These are phyloP conservation scores for Crossaster papposus DNA, from an alignment of 53 echinoderm and acorn worm species.

Conservation along the genomic window DNA sequence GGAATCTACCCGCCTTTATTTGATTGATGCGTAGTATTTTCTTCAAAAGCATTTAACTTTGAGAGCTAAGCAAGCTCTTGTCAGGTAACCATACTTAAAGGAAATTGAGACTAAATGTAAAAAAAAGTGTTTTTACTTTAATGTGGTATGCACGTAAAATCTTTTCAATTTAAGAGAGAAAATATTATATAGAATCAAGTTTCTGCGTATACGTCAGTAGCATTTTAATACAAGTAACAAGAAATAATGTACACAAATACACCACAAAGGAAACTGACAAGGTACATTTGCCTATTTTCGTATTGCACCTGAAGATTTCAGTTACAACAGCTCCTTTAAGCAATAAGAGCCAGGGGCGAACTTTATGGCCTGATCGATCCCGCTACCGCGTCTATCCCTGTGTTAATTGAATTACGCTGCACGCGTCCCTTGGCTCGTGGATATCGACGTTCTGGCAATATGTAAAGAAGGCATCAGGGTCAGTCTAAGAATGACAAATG, in stretches of 20 bases:
- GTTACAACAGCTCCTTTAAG: constrained; percentile 14
- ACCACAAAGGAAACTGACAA: too few relatives aligned
- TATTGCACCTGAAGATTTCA: not conserved
- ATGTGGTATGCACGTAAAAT: too few relatives aligned
- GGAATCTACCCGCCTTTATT: too few relatives aligned
- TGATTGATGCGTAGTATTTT: too few relatives aligned
- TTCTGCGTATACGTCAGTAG: not conserved
- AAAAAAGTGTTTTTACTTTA: too few relatives aligned
- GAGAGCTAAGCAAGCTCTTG: too few relatives aligned
- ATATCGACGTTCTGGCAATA: constrained; percentile 25
- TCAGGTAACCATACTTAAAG: too few relatives aligned
- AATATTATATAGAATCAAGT: not conserved
- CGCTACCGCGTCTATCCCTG: constrained; percentile 41
- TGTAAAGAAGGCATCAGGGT: constrained; percentile 1
- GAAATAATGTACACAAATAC: not conserved
- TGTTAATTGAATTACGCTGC: constrained; percentile 54
- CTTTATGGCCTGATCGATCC: constrained; percentile 42
- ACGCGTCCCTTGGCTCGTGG: constrained; percentile 33
- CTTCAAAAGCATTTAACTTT: too few relatives aligned
- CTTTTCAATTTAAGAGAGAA: too few relatives aligned
- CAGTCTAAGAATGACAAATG: constrained; percentile 13
- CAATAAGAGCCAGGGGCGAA: constrained; percentile 31
- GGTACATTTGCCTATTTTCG: not conserved
- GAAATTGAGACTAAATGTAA: too few relatives aligned
- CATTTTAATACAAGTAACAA: not conserved